phyloP scores from a whole-genome alignment of 2,113 vertebrate genomes.

The Chroicocephalus ridibundus region DNA sequence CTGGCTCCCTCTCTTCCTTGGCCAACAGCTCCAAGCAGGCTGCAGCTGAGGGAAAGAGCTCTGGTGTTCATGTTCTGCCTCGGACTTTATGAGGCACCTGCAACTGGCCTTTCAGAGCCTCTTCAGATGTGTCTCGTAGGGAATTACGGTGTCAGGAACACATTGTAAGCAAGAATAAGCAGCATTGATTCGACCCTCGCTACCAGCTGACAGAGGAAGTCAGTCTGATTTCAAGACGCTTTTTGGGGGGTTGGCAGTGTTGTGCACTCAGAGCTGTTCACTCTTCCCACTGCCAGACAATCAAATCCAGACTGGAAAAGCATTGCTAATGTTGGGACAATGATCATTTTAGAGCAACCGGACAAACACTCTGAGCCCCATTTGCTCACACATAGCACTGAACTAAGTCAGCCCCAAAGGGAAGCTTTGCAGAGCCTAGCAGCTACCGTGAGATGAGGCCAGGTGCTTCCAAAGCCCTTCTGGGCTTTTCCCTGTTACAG shows the following conservation, averaged over 20 bases:
- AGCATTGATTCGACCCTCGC: background rate
- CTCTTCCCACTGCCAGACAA: background rate
- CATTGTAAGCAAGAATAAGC: background rate
- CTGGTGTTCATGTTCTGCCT: background rate
- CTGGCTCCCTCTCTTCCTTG: background rate
- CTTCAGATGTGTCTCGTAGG: background rate
- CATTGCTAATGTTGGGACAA: background rate
- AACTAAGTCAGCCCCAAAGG: background rate
- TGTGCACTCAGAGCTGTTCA: background rate
- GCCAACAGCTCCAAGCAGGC: background rate
- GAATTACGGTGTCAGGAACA: background rate
- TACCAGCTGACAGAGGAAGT: background rate
- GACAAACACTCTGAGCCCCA: background rate
- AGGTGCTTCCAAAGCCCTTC: background rate
- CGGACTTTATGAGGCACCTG: background rate
- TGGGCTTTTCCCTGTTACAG: background rate
- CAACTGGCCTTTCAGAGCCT: background rate
- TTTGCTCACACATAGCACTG: background rate
- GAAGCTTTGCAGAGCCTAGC: background rate
- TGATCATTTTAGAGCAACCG: background rate
- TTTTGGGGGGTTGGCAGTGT: background rate
- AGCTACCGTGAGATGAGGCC: background rate
- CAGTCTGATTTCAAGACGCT: background rate
- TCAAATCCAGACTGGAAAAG: background rate
- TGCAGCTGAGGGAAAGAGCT: background rate